phyloP scores from a whole-genome alignment of 2,888 invertebrate species.

The Leistus spinibarbis region DNA sequence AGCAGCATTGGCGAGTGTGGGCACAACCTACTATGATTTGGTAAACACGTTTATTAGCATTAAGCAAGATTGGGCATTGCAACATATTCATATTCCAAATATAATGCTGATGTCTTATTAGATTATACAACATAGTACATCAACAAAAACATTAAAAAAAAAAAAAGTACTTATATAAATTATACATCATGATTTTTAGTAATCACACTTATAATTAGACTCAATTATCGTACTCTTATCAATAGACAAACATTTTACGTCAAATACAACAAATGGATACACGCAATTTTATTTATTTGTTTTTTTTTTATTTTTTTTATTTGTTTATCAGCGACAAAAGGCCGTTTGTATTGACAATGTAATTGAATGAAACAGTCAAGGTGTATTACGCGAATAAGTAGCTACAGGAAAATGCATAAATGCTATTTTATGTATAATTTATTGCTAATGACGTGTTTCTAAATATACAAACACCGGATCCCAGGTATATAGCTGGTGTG shows the following conservation, averaged over 20 bases:
- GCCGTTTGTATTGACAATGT: neutral
- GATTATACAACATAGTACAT: neutral
- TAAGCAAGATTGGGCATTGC: constrained; percentile 5
- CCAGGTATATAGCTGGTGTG: neutral
- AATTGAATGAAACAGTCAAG: neutral
- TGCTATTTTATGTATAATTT: neutral
- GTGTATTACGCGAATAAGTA: neutral
- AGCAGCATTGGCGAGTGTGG: constrained; percentile 15
- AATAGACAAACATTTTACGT: constrained; percentile 21
- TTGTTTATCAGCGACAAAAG: neutral
- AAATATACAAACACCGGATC: neutral
- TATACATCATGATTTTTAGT: neutral
- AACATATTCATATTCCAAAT: constrained; percentile 6
- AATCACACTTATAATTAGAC: constrained; percentile 16
- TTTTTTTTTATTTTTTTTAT: neutral
- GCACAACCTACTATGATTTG: constrained; percentile 26
- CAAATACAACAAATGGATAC: neutral
- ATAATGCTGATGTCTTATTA: neutral
- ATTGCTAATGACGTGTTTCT: neutral
- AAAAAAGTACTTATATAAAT: neutral
- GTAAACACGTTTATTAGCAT: constrained; percentile 7
- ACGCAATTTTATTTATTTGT: neutral
- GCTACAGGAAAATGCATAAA: neutral
- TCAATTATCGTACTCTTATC: constrained; percentile 12
- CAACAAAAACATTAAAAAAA: no score